phyloP scores from a whole-genome alignment of 2,113 vertebrate genomes.

The Atractosteus spatula region DNA sequence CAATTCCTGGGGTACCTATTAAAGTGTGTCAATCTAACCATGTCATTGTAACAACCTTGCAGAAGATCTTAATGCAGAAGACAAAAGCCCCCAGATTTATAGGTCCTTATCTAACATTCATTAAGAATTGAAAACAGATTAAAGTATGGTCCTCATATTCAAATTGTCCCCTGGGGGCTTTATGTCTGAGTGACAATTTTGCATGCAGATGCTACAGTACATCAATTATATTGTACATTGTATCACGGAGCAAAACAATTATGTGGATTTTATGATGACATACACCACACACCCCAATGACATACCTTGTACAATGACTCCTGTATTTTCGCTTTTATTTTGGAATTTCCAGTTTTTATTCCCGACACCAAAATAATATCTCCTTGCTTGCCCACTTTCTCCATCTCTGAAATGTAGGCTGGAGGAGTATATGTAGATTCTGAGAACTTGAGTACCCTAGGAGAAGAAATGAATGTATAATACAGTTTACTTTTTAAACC shows the following conservation, averaged over 20 bases:
- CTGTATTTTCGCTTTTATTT: constrained; percentile 71
- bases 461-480: constrained; percentile 2
- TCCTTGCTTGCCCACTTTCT: constrained; percentile 84
- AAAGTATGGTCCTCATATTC: too few species aligned
- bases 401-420: constrained; percentile 90
- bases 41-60: too few species aligned
- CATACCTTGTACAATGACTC: constrained; percentile 65
- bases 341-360: constrained; percentile 77
- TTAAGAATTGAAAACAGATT: background rate
- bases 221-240: too few species aligned
- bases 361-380: constrained; percentile 72
- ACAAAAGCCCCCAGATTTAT: too few species aligned
- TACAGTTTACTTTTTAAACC: too few species aligned
- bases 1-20: too few species aligned
- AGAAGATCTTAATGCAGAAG: too few species aligned
- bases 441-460: constrained; percentile 85
- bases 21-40: too few species aligned
- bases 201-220: too few species aligned
- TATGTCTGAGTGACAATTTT: too few species aligned
- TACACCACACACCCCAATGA: background rate
- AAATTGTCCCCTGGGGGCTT: too few species aligned
- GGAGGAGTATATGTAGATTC: constrained; percentile 91
- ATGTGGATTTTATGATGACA: background rate
- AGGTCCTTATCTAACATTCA: background rate
- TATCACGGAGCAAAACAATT: too few species aligned